Percentiles rank a stretch among this genome's conserved stretches.
These are phyloP conservation scores for Gastrophysa polygoni DNA, from an alignment of 2,888 invertebrate genomes.

Conservation along the genomic window DNA sequence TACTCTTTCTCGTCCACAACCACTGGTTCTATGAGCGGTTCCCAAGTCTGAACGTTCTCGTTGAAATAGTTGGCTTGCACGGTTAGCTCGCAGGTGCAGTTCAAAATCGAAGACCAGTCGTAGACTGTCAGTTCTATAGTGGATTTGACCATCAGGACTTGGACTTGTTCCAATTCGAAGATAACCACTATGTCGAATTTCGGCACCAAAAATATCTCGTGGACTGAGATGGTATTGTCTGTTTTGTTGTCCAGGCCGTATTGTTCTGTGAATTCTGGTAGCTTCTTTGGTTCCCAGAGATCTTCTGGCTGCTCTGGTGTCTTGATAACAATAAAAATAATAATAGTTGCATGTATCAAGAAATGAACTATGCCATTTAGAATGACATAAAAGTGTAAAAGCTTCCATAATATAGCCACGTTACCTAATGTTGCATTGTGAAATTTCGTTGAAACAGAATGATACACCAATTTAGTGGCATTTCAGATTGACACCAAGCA, in stretches of 20 bases:
- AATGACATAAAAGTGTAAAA: too few species aligned
- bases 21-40: constrained; percentile 81
- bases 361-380: too few species aligned
- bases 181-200: constrained; percentile 66
- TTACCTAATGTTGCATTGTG: too few species aligned
- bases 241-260: constrained; percentile 28
- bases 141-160: constrained; percentile 63
- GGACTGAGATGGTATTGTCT: constrained; percentile 27
- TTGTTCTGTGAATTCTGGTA: constrained; percentile 53
- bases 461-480: too few species aligned
- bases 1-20: constrained; percentile 69
- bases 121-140: constrained; percentile 66
- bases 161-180: constrained; percentile 69
- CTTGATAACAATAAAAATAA: too few species aligned
- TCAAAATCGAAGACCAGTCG: constrained; percentile 68
- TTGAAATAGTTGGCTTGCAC: constrained; percentile 60
- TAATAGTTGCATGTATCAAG: too few species aligned
- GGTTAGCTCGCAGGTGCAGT: constrained; percentile 56
- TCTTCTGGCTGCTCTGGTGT: constrained; percentile 59
- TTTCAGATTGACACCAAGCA: too few species aligned
- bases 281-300: constrained; percentile 74
- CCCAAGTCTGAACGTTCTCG: constrained; percentile 68
- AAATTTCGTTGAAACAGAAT: too few species aligned
- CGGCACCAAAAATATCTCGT: constrained; percentile 48
- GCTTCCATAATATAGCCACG: too few species aligned